Base-by-base conservation (phyloP, 2,888 invertebrate species). In the Quadriops clusia region DNA sequence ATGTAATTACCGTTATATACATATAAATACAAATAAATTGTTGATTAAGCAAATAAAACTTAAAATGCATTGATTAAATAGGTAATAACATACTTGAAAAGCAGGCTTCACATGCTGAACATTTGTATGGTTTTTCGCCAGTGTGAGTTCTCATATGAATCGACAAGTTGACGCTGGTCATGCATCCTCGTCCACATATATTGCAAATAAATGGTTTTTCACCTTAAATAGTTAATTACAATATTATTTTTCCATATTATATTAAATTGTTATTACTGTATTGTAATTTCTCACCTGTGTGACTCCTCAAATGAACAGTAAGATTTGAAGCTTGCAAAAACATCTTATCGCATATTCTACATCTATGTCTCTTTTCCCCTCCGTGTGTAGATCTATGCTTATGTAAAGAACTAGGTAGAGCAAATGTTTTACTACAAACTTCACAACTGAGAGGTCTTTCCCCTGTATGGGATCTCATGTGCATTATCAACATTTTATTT, bases 401-500 rank as follows among this genome's bases (percentile, higher is more conserved):
- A 20, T 57, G 52, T 14, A 60, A 41, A 6, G 56, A 58, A 39
- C 59, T 58, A 1, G 58, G 51, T 10, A 59, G 42, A 3, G 56
- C 51, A 41, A 60, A 61, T 5, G 47, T 50, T 29, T 52, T 51
- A 5, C 52, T 52, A 33, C 61, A 61, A 14, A 55, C 50, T 32
- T 58, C 57, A 38, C 61, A 61, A 38, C 45, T 55, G 8, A 56
- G 40, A 5, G 60, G 59, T 23, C 56, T 39, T 38, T 60, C 58
- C 3, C 61, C 61, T 2, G 58, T 58, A 42, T 61, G 61, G 3
- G 49, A 49, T 20, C 59, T 38, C 49, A 59, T 48, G 41, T 61
- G 61, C 14, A 55, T 42, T 6, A 47, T 28, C 5, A 60, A 36
- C 22, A 53, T 43, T 39, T 57, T 58, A 34, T 54, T 53, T 30